Base-by-base conservation (phyloP, 2,888 invertebrate species). In the Tortrix viridana region DNA sequence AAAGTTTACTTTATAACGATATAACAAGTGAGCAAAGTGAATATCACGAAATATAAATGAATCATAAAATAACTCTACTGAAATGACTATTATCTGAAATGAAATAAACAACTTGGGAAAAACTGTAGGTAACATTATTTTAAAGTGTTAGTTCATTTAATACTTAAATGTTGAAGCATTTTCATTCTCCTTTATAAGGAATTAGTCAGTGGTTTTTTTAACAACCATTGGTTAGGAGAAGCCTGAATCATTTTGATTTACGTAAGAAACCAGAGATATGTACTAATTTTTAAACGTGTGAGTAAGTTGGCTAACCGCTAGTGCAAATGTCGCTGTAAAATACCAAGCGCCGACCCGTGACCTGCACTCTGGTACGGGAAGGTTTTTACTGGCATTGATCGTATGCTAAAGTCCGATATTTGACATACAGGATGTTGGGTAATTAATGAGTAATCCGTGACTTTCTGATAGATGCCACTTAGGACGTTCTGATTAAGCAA, bases 301-400 rank as follows among this genome's bases (percentile, higher is more conserved):
- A 74, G 75, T 69, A 64, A 74, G 78, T 88, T 88, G 70, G 83
- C 84, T 75, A 89, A 89, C 62, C 44, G 53, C 77, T 76, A 84
- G 80, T 76, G 79, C 76, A 84, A 90, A 89, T 88, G 86, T 85
- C 85, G 75, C 82, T 76, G 77, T 77, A 80, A 88, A 90, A 88
- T 89, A 89, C 82, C 89, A 89, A 79, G 73, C 73, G 72, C 41
- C 79, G 87, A 88, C 86, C 87, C 75, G 68, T 81, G 84, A 85
- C 84, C 85, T 69, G 74, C 54, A 76, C 77, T 84, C 81, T 67
- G 70, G 80, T 20, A 18, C 14, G 49, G 19, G 50, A 50, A 37
- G 50, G 19, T 20, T 41, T 23, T 23, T 22, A 26, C 5, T 2
- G 12, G 18, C 12, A 3, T 5, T 18, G 12, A 0, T 32, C 14